Conservation (phyloP, 2,888 invertebrate genomes). For the Drosophila dives region DNA sequence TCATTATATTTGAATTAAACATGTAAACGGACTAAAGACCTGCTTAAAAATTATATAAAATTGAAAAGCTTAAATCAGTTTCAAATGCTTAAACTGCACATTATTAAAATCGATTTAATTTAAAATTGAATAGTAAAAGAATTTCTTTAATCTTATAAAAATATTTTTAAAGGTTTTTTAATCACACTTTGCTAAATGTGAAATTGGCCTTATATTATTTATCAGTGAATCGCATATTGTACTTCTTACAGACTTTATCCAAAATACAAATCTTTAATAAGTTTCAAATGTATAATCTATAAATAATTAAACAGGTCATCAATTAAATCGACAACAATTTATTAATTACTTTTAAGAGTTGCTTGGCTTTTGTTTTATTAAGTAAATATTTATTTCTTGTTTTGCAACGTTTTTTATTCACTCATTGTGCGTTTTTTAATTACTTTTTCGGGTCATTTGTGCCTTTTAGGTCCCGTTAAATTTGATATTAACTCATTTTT, state of each 20-base stretch:
- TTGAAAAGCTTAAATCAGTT: background rate
- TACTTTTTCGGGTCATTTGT: background rate
- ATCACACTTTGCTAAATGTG: background rate
- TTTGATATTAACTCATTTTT: conserved; percentile 19
- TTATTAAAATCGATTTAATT: background rate
- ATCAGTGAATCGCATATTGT: background rate
- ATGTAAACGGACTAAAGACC: background rate
- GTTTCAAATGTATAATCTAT: background rate
- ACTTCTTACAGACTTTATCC: background rate
- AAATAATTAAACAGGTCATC: background rate
- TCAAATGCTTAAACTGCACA: background rate
- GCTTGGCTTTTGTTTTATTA: background rate
- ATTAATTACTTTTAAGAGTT: background rate
- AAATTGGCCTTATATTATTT: background rate
- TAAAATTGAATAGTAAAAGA: rapidly evolving
- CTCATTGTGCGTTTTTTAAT: conserved; percentile 1
- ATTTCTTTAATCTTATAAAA: background rate
- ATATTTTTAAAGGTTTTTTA: background rate
- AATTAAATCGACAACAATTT: background rate
- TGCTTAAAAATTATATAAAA: background rate
- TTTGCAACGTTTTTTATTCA: background rate
- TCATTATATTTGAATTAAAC: background rate
- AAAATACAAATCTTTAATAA: background rate
- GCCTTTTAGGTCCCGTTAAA: background rate
- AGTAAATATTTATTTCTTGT: background rate